Evolutionary conservation across 2,888 invertebrate species (phyloP).

Genomic region (Pharmacophagus antenor): DNA sequence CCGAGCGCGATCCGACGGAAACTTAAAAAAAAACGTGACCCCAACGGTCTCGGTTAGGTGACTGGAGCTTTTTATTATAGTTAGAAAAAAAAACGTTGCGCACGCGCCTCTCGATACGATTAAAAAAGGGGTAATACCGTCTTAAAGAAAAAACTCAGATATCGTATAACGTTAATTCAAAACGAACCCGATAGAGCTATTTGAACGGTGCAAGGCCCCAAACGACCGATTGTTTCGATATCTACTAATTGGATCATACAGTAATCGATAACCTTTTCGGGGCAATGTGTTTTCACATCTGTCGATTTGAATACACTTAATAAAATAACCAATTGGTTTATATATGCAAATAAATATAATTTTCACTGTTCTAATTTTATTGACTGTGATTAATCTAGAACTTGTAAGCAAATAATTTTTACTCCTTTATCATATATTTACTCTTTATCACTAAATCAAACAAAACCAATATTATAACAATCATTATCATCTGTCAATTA

Average conservation of each 20-base stretch:
- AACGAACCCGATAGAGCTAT: conserved; percentile 76
- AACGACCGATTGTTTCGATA: conserved; percentile 73
- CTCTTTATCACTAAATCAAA: too few relatives aligned
- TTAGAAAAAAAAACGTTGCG: conserved; percentile 58
- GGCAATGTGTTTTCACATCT: conserved; percentile 73
- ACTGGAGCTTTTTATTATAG: conserved; percentile 69
- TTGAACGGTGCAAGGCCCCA: conserved; percentile 63
- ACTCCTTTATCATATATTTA: not conserved
- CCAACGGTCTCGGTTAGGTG: conserved; percentile 76
- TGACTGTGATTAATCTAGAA: not conserved
- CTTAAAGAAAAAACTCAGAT: conserved; percentile 60
- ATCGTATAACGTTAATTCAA: conserved; percentile 73
- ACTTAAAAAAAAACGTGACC: conserved; percentile 65
- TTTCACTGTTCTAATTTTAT: not conserved
- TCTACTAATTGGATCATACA: conserved; percentile 79
- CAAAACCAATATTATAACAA: too few relatives aligned
- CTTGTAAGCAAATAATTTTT: not conserved
- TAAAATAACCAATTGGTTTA: conserved; percentile 14
- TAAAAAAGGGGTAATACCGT: conserved; percentile 76
- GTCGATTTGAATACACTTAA: conserved; percentile 47
- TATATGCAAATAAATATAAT: not conserved
- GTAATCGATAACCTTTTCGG: conserved; percentile 74
- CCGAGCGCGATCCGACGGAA: conserved; percentile 62
- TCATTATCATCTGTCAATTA: too few relatives aligned
- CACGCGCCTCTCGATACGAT: conserved; percentile 75